phyloP scores from a whole-genome alignment of 2,113 vertebrate species.

The Ailuropoda melanoleuca region DNA sequence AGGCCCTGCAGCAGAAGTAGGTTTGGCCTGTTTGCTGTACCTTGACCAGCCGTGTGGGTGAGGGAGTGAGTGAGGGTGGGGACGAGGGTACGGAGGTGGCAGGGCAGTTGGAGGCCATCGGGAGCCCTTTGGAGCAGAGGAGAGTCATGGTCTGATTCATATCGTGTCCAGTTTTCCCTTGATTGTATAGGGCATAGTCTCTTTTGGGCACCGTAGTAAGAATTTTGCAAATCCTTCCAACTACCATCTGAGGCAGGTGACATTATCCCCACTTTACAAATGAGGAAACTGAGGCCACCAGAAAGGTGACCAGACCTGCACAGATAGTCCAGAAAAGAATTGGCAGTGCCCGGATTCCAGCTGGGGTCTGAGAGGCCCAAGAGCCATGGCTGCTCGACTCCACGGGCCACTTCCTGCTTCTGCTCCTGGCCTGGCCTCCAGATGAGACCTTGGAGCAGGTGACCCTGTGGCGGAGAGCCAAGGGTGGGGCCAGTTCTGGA shows the following conservation, averaged over 20 bases:
- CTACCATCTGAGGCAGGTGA: neutral
- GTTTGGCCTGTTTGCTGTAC: neutral
- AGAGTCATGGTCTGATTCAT: neutral
- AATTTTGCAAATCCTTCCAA: neutral
- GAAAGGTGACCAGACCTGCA: neutral
- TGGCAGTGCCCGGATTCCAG: neutral
- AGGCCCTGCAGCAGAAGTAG: neutral
- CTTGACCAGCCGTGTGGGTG: neutral
- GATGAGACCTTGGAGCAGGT: neutral
- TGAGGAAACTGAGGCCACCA: neutral
- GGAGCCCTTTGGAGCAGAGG: neutral
- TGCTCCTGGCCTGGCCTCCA: neutral
- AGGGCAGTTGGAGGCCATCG: neutral
- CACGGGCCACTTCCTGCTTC: neutral
- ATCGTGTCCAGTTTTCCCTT: neutral
- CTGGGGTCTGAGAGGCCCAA: neutral
- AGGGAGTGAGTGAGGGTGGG: neutral
- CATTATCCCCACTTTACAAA: neutral
- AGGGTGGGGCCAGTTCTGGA: neutral
- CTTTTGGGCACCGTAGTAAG: neutral
- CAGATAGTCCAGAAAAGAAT: neutral
- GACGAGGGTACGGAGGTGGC: neutral
- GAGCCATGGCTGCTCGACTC: fast-evolving
- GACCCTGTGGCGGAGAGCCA: neutral
- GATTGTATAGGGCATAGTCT: neutral